A percentile compares a stretch with the other conserved stretches of the same genome.
phyloP scores from a whole-genome alignment of 2,113 vertebrate species.

The Pteruthius melanotis region DNA sequence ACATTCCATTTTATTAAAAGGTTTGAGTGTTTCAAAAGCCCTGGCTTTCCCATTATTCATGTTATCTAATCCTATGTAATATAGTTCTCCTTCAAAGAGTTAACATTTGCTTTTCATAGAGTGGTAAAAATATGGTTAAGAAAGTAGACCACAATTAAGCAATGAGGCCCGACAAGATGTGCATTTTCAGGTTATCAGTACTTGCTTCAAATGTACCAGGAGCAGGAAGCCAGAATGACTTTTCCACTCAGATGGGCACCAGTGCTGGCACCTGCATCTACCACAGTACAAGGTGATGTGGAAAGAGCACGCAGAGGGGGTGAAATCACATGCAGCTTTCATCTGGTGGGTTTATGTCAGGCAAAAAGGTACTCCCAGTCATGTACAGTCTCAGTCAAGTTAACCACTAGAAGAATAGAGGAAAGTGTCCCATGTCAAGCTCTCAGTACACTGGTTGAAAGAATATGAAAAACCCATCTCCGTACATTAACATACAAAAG shows the following conservation, averaged over 20 bases:
- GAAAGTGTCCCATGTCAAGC: not conserved
- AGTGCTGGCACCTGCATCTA: not conserved
- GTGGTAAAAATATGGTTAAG: not conserved
- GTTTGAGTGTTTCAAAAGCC: not conserved
- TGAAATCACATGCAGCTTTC: not conserved
- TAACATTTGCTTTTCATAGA: not conserved
- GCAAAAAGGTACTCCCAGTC: not conserved
- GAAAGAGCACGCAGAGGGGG: not conserved
- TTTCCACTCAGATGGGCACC: not conserved
- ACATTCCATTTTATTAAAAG: constrained; percentile 59
- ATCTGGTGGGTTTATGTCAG: not conserved
- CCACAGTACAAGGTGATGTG: not conserved
- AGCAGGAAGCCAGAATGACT: not conserved
- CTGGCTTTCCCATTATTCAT: constrained; percentile 28
- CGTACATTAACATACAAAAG: not conserved
- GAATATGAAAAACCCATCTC: not conserved
- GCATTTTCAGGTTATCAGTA: not conserved
- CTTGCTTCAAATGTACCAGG: not conserved
- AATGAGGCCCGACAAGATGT: not conserved
- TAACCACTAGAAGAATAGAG: not conserved
- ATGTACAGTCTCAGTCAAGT: fast-evolving
- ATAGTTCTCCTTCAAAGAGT: not conserved
- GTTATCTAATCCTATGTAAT: constrained; percentile 1
- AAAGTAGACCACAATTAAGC: not conserved
- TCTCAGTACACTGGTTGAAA: not conserved